These are phyloP conservation scores for Sympetrum striolatum DNA, from an alignment of 2,888 invertebrate species.

Conservation along the genomic window DNA sequence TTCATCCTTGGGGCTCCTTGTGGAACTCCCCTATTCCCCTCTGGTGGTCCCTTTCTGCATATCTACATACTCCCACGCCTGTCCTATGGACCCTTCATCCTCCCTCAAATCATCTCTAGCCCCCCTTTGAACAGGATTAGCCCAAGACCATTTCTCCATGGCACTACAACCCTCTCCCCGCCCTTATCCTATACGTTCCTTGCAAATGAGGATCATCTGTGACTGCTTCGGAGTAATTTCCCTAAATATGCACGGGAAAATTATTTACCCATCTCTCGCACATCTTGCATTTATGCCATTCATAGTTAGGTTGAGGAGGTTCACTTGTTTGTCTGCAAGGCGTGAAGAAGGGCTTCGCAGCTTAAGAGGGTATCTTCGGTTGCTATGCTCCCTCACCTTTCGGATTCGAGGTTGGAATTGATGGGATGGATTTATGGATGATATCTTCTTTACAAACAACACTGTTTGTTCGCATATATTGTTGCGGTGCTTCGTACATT, in stretches of 20 bases:
- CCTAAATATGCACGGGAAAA: neutral
- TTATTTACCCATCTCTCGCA: neutral
- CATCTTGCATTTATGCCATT: neutral
- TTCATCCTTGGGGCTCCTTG: neutral
- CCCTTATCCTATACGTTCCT: neutral
- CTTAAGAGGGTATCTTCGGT: neutral
- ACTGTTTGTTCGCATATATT: too few relatives aligned
- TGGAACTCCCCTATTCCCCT: neutral
- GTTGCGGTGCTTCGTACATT: too few relatives aligned
- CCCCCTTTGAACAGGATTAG: neutral
- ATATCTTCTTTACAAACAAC: too few relatives aligned
- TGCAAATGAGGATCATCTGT: neutral
- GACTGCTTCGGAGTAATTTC: neutral
- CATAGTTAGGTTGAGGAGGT: neutral
- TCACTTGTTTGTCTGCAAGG: neutral
- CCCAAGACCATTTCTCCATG: neutral
- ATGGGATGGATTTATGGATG: too few relatives aligned
- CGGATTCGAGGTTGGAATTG: too few relatives aligned
- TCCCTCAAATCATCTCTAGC: neutral
- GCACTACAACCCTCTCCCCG: neutral
- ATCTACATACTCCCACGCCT: neutral
- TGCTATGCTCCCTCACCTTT: too few relatives aligned
- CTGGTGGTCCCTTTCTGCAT: neutral
- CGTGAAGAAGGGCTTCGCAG: neutral
- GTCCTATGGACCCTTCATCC: neutral